Percentiles rank a stretch among this genome's conserved stretches.
These are phyloP conservation scores for Ridgeia piscesae DNA, from an alignment of 1,140 invertebrate species.

Conservation along the genomic window DNA sequence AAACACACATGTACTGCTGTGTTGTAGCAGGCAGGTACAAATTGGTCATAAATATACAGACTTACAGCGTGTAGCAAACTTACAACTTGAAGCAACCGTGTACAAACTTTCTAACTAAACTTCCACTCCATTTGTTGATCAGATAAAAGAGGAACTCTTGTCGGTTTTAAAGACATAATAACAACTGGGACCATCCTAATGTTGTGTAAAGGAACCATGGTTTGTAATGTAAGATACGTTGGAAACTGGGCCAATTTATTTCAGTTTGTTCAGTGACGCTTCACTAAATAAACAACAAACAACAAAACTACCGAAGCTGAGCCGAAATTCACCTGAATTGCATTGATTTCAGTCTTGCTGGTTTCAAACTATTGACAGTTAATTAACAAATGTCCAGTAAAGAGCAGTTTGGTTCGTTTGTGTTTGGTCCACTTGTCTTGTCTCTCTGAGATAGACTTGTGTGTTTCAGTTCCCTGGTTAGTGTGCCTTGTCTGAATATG, in stretches of 20 bases:
- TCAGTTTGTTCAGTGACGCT: not conserved
- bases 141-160: not conserved
- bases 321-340: too few species aligned
- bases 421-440: too few species aligned
- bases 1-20: not conserved
- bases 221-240: not conserved
- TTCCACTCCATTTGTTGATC: not conserved
- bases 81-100: not conserved
- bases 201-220: not conserved
- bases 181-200: not conserved
- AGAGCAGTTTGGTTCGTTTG: too few species aligned
- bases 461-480: not conserved
- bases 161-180: not conserved
- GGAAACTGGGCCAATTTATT: not conserved
- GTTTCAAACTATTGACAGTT: not conserved
- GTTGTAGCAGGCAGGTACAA: not conserved
- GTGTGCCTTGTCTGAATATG: not conserved
- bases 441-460: too few species aligned
- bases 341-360: too few species aligned
- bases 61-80: not conserved
- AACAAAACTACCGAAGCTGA: too few species aligned
- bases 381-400: not conserved
- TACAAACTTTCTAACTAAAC: not conserved
- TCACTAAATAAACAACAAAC: not conserved
- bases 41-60: not conserved